A percentile compares a stretch with the other conserved stretches of the same genome.
Conservation (phyloP, 2,113 vertebrate genomes). For the Syngnathoides biaculeatus region DNA sequence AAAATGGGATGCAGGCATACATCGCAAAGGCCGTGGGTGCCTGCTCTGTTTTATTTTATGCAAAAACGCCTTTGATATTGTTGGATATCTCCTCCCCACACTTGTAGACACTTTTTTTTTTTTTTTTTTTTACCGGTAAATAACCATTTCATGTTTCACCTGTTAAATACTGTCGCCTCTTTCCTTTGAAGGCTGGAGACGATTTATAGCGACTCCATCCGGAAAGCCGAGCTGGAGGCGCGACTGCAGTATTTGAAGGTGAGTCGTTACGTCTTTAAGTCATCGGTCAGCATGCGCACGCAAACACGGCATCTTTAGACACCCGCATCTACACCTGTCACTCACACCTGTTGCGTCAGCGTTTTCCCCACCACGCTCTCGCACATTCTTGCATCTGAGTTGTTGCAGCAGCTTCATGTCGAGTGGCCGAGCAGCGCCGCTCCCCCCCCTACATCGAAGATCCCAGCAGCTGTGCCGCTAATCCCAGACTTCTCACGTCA, state of each 20-base stretch:
- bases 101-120: slow-evolving; percentile 1
- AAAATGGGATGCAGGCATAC: not conserved
- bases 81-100: slow-evolving; percentile 1
- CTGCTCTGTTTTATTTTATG: slow-evolving; percentile 8
- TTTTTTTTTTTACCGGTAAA: slow-evolving; percentile 2
- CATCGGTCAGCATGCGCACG: not conserved
- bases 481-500: slow-evolving; percentile 21
- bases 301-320: slow-evolving; percentile 23
- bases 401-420: slow-evolving; percentile 22
- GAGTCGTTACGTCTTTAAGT: slow-evolving; percentile 10
- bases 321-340: slow-evolving; percentile 46
- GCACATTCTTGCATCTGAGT: slow-evolving; percentile 28
- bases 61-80: slow-evolving; percentile 41
- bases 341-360: slow-evolving; percentile 56
- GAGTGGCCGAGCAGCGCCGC: slow-evolving; percentile 38
- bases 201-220: slow-evolving; percentile 84
- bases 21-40: not conserved
- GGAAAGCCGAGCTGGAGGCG: slow-evolving; percentile 88
- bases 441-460: slow-evolving; percentile 22
- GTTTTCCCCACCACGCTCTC: slow-evolving; percentile 22
- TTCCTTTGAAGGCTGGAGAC: slow-evolving; percentile 80
- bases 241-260: slow-evolving; percentile 94
- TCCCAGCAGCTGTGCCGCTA: slow-evolving; percentile 56
- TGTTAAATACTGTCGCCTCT: slow-evolving; percentile 27
- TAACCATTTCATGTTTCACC: slow-evolving; percentile 29